Evolutionary conservation across 64 coral and sea anemone genomes (phyloP), one percentile per base, ranked within the genome.

Genomic region (Actinia equina): DNA sequence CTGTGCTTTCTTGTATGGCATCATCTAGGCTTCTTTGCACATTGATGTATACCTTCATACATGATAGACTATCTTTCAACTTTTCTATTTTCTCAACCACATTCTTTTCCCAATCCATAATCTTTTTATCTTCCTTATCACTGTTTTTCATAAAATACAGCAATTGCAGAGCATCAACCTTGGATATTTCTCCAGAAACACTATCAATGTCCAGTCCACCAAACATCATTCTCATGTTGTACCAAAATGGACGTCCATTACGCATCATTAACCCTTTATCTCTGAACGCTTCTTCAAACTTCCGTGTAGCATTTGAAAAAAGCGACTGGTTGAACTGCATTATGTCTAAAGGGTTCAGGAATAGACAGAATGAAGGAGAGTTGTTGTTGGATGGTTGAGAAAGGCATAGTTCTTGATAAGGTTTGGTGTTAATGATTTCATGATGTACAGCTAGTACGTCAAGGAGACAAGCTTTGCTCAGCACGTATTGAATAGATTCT

Each of bases 11-110:
- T 37, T 17, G 55, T 61, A 94, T 89, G 17, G 93, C 93, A 77
- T 94, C 93, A 23, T 91, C 93, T 25, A 87, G 82, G 45, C 93
- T 94, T 83, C 93, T 85, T 76, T 82, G 76, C 23, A 84, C 85
- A 61, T 71, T 80, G 23, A 90, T 84, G n/a, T 76, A 90, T 2
- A 94, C 49, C 0, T 88, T 58, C 37, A 88, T 85, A 77, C 85
- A 91, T 1, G 78, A 55, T 15, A 85, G 89, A 81, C 18, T 59
- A 7, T 11, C 59, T 43, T 22, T 71, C 44, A 83, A 18, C 61
- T 87, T 79, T 61, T 27, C 2, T 44, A 89, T 65, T 6, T 49
- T 42, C 7, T 84, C 80, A 17, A 94, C 25, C 44, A 87, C 87
- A 53, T 15, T 6, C 18, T 88, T 94, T 55, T 94, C 93, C 89